Conservation (phyloP, 1,140 invertebrate genomes). For the Panagrolaimus sp. region DNA sequence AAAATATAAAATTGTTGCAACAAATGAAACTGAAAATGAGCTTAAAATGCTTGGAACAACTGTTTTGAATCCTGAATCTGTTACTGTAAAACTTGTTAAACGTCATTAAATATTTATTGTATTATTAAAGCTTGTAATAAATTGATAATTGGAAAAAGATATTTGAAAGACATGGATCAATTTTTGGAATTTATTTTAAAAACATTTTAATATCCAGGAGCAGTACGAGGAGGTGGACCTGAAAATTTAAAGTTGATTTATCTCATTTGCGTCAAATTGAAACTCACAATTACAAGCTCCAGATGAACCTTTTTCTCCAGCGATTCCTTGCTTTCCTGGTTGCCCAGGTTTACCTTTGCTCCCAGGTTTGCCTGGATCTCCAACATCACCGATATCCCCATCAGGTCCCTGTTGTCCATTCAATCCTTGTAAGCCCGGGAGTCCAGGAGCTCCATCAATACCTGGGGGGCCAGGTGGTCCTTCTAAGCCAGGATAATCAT, state of each 20-base stretch:
- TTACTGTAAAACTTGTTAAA: background rate
- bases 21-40: constrained; percentile 20
- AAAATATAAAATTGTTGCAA: constrained; percentile 31
- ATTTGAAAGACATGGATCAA: no score
- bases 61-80: constrained; percentile 12
- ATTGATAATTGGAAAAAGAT: no score
- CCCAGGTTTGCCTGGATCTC: constrained; percentile 3
- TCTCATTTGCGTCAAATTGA: background rate
- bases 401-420: constrained; percentile 12
- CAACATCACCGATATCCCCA: background rate
- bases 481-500: constrained; percentile 14
- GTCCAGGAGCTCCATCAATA: constrained; percentile 1
- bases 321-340: constrained; percentile 11
- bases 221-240: background rate
- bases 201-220: constrained; percentile 16
- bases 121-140: background rate
- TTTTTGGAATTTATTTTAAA: no score
- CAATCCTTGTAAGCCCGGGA: background rate
- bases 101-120: background rate
- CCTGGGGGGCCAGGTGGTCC: constrained; percentile 36
- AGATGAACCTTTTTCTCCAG: constrained; percentile 10
- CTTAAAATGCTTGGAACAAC: constrained; percentile 14
- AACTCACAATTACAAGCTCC: constrained; percentile 16
- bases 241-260: background rate
- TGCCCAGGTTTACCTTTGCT: constrained; percentile 2